Evolutionary conservation across 1,140 invertebrate genomes (phyloP).

Genomic region (Bombus impatiens): DNA sequence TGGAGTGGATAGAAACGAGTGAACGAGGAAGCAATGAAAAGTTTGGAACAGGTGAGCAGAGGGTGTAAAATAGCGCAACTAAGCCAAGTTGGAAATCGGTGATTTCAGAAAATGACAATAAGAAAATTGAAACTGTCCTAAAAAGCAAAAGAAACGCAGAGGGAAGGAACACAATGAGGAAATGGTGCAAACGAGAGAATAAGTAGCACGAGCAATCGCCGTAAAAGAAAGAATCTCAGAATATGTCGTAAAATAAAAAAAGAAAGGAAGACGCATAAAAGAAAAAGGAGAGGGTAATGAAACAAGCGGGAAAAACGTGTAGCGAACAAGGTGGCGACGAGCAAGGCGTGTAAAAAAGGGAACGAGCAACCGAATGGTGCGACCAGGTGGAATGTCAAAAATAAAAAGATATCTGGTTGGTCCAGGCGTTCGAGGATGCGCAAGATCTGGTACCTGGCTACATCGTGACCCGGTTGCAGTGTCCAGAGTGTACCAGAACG

Average conservation of each 20-base stretch:
- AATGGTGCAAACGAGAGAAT: too few relatives aligned
- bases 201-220: not conserved
- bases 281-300: not conserved
- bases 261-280: not conserved
- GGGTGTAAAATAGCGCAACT: too few relatives aligned
- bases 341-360: not conserved
- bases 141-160: too few relatives aligned
- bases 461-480: slow-evolving; percentile 64
- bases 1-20: too few relatives aligned
- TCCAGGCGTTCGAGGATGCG: slow-evolving; percentile 55
- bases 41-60: too few relatives aligned
- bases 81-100: too few relatives aligned
- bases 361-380: slow-evolving; percentile 6
- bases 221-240: too few relatives aligned
- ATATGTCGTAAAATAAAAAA: slow-evolving; percentile 4
- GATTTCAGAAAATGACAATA: too few relatives aligned
- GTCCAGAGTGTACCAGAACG: slow-evolving; percentile 47
- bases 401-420: slow-evolving; percentile 36
- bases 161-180: too few relatives aligned
- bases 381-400: slow-evolving; percentile 25
- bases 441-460: slow-evolving; percentile 45
- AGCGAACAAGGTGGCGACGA: not conserved
- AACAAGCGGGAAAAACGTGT: slow-evolving; percentile 17
- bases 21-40: too few relatives aligned
- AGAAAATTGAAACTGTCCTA: too few relatives aligned